These are phyloP conservation scores for Micropoecilia bifurca DNA, from an alignment of 2,797 vertebrate species.

Conservation along the genomic window DNA sequence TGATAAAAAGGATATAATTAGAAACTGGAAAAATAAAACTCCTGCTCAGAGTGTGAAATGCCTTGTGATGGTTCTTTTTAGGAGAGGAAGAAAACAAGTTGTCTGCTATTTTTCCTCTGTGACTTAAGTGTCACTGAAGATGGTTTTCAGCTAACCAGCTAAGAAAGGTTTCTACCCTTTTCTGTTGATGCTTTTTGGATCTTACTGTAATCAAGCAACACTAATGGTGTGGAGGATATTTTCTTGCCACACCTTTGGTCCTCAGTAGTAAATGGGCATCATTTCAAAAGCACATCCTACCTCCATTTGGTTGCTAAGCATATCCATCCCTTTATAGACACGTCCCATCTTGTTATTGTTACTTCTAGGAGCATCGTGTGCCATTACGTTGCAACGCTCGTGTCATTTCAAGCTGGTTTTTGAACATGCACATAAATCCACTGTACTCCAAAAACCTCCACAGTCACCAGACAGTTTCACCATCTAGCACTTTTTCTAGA, in stretches of 20 bases:
- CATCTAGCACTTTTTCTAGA: neutral
- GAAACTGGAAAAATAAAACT: slow-evolving; percentile 67
- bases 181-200: neutral
- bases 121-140: neutral
- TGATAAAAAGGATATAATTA: slow-evolving; percentile 79
- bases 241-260: neutral
- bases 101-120: neutral
- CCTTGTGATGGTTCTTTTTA: slow-evolving; percentile 27
- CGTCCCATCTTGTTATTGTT: neutral
- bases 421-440: neutral
- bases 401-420: neutral
- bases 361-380: neutral
- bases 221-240: neutral
- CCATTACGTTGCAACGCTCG: neutral
- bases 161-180: neutral
- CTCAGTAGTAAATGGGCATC: neutral
- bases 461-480: neutral
- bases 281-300: neutral
- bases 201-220: neutral
- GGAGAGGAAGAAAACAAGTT: neutral
- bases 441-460: neutral
- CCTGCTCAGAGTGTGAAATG: slow-evolving; percentile 55
- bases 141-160: neutral
- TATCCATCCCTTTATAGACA: neutral
- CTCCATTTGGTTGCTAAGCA: neutral